phyloP scores from a whole-genome alignment of 2,113 vertebrate genomes.

The Corythaeola cristata region DNA sequence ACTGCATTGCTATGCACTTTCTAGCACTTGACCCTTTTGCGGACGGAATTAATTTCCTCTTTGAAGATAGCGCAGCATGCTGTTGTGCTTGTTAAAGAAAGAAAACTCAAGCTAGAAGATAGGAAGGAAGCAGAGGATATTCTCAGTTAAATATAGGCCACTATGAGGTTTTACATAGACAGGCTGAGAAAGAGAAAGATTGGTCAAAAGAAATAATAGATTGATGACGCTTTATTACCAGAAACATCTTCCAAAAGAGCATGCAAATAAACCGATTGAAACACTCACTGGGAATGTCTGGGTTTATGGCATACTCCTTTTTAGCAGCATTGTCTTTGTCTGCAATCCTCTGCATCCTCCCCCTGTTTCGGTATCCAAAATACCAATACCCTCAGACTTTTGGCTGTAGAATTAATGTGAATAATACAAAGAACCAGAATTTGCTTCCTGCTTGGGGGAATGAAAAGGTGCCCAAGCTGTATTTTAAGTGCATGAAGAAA shows the following conservation, averaged over 20 bases:
- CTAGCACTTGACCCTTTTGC: constrained; percentile 90
- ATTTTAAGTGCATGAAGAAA: not conserved
- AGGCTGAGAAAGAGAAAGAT: constrained; percentile 30
- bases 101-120: constrained; percentile 65
- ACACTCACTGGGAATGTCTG: constrained; percentile 1
- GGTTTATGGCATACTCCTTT: not conserved
- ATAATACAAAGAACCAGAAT: not conserved
- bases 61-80: constrained; percentile 77
- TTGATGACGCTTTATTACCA: constrained; percentile 37
- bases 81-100: constrained; percentile 86
- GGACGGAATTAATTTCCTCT: constrained; percentile 89
- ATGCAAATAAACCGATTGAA: constrained; percentile 47
- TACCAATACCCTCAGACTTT: not conserved
- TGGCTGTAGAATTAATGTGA: not conserved
- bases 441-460: not conserved
- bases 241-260: constrained; percentile 8
- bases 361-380: not conserved
- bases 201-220: constrained; percentile 51
- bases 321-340: not conserved
- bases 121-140: constrained; percentile 69
- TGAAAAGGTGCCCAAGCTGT: not conserved
- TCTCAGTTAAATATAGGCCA: constrained; percentile 61
- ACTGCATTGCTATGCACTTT: constrained; percentile 93
- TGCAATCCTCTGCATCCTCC: not conserved
- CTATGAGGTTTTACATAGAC: not conserved